Evolutionary conservation across 2,113 vertebrate species (phyloP).

Genomic region (Asarcornis scutulata): DNA sequence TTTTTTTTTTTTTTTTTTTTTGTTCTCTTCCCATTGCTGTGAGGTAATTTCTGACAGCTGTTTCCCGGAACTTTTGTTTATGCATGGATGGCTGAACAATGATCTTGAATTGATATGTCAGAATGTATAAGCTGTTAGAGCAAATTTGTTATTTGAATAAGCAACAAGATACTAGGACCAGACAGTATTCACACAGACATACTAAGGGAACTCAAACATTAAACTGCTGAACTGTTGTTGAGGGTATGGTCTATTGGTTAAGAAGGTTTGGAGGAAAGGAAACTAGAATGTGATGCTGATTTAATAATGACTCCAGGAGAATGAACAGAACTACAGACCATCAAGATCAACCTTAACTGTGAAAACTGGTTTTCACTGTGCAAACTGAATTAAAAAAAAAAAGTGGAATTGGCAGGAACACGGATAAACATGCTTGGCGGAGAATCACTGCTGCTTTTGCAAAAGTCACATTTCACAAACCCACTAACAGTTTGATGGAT

Average conservation of each 20-base stretch:
- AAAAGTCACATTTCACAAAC: neutral
- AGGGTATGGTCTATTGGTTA: neutral
- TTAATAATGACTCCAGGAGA: neutral
- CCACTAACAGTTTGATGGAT: neutral
- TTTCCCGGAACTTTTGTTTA: neutral
- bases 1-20: neutral
- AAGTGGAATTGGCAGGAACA: neutral
- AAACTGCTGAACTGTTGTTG: neutral
- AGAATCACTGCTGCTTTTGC: neutral
- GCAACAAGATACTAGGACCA: neutral
- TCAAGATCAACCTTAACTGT: neutral
- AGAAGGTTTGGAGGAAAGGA: neutral
- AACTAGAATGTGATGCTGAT: neutral
- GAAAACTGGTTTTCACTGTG: too few species aligned
- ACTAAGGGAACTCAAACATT: neutral
- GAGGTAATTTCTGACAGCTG: neutral
- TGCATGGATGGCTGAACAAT: neutral
- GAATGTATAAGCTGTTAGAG: neutral
- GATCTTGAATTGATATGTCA: neutral
- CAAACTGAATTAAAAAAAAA: neutral
- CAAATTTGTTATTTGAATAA: neutral
- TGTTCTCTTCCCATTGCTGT: too few species aligned
- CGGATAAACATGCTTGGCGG: neutral
- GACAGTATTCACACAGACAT: neutral
- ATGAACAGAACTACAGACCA: neutral